Evolutionary conservation across 2,797 vertebrate genomes (phyloP), one percentile per base, ranked within the genome.

Genomic region (Sus cebifrons): DNA sequence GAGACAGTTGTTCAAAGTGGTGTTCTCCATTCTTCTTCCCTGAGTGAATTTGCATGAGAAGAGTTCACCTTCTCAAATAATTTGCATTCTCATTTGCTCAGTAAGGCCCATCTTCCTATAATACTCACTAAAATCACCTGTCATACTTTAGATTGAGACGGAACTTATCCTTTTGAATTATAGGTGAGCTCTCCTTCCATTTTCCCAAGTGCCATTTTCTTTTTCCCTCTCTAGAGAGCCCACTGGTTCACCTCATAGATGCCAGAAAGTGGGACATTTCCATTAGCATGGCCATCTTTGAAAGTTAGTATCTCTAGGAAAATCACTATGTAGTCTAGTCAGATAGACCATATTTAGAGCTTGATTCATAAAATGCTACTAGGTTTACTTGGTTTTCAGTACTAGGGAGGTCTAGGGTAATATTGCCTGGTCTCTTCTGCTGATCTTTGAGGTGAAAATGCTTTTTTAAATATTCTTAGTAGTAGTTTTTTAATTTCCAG

Each of bases 11-110:
- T 23, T 54, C 40, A 83, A 92, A 32, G 27, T 91, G 11, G 3
- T 49, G 8, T 23, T 94, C 54, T 89, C 40, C 25, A 52, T 92
- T 86, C 25, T 62, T 89, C 52, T 96, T 94, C 52, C 52, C 75
- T 65, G 44, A 93, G 25, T 82, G 36, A 65, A 79, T 93, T 68
- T 92, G 21, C 81, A 56, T 92, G 49, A 56, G 77, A 84, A 94
- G 29, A 86, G 49, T 74, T 49, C n/a, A 88, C 15, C 36, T 91
- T 88, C 81, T 85, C 56, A 95, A 60, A 60, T 67, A 93, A 62
- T 92, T 73, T 87, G 36, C 44, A 77, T 94, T 96, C 70, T 96
- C 15, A 74, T 77, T 91, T 96, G 36, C 52, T 90, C 60, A 62
- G 36, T 81, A 77, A 96, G 68, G 13, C 21, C 56, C 40, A 16